Evolutionary conservation across 2,888 invertebrate species (phyloP).

Genomic region (Oxyscelio sp.): DNA sequence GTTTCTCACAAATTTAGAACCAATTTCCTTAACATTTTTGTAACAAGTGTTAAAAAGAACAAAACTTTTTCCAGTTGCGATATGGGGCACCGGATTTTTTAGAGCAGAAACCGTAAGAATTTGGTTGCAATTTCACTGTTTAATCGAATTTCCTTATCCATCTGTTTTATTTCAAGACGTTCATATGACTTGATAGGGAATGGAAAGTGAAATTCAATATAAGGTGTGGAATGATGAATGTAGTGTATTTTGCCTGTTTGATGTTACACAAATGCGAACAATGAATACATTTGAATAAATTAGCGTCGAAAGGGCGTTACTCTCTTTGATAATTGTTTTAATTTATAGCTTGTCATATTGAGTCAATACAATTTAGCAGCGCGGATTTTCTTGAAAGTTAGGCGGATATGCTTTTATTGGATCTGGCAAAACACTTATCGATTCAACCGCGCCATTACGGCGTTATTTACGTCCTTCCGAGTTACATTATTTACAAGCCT

Average conservation of each 20-base stretch:
- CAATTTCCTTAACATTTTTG: no score
- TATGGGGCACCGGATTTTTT: no score
- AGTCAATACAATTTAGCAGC: slow-evolving; percentile 44
- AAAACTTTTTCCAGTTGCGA: no score
- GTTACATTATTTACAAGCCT: not conserved
- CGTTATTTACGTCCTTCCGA: not conserved
- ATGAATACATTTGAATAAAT: slow-evolving; percentile 72
- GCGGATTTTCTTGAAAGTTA: slow-evolving; percentile 29
- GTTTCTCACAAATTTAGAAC: no score
- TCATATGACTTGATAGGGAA: slow-evolving; percentile 43
- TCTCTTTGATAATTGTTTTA: slow-evolving; percentile 62
- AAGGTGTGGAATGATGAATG: slow-evolving; percentile 71
- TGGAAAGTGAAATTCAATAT: slow-evolving; percentile 69
- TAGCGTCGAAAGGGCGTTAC: slow-evolving; percentile 57
- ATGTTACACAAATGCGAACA: slow-evolving; percentile 66
- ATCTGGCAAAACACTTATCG: not conserved
- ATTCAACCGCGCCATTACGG: not conserved
- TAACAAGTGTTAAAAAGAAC: no score
- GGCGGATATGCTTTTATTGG: not conserved
- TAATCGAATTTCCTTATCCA: slow-evolving; percentile 50
- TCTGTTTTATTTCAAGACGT: slow-evolving; percentile 29
- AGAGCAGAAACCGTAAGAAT: no score
- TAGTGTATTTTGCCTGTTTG: slow-evolving; percentile 59
- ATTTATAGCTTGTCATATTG: slow-evolving; percentile 58
- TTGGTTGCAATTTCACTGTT: slow-evolving; percentile 42